These are phyloP conservation scores for Pterophyllum scalare DNA, from an alignment of 2,113 vertebrate species.

Conservation along the genomic window DNA sequence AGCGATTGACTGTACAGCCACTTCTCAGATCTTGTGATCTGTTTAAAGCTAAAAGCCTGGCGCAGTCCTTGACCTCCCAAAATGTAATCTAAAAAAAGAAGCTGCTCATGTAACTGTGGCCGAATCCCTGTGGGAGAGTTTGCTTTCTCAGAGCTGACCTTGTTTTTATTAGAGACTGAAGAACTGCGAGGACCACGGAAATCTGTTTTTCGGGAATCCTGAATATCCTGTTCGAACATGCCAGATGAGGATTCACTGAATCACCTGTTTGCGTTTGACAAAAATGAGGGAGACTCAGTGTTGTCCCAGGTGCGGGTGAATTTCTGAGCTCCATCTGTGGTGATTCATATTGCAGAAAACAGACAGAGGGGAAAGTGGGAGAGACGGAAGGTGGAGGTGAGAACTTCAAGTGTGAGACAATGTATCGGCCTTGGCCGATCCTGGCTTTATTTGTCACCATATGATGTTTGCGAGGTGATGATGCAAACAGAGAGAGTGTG, in stretches of 20 bases:
- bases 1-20: not conserved
- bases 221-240: not conserved
- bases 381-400: not conserved
- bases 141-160: not conserved
- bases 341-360: constrained; percentile 12
- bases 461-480: not conserved
- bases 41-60: not conserved
- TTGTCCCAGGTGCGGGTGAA: not conserved
- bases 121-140: not conserved
- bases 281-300: not conserved
- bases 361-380: not conserved
- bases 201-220: constrained; percentile 14
- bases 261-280: not conserved
- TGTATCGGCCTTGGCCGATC: constrained; percentile 5
- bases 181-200: not conserved
- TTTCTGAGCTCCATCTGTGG: not conserved
- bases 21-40: not conserved
- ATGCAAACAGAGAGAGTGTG: constrained; percentile 2
- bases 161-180: not conserved
- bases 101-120: not conserved
- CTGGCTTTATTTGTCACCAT: not conserved
- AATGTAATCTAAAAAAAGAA: not conserved
- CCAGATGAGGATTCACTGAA: not conserved
- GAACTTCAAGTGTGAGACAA: not conserved
- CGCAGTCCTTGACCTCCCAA: not conserved